Conservation (phyloP, 2,113 vertebrate genomes). For the Scolopax mira region DNA sequence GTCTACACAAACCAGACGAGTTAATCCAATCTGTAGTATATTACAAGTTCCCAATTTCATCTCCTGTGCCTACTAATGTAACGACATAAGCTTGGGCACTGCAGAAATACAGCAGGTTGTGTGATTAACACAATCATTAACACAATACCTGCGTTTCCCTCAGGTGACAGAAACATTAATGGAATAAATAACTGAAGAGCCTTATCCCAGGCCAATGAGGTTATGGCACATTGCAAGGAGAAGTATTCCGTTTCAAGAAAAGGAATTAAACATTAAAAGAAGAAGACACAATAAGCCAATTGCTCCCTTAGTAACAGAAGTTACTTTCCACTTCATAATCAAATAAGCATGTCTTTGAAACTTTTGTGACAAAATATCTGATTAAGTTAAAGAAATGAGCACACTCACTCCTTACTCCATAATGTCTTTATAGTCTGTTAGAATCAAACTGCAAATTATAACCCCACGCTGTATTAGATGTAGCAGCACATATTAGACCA, state of each 20-base stretch:
- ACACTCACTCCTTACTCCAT: neutral
- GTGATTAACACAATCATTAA: slow-evolving; percentile 38
- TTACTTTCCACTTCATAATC: slow-evolving; percentile 25
- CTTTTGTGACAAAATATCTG: neutral
- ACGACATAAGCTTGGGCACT: slow-evolving; percentile 34
- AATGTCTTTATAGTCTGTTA: slow-evolving; percentile 5
- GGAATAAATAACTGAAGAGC: slow-evolving; percentile 38
- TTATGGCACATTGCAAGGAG: neutral
- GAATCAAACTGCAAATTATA: slow-evolving; percentile 31
- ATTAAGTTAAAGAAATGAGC: slow-evolving; percentile 29
- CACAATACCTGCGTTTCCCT: neutral
- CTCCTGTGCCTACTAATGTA: slow-evolving; percentile 43
- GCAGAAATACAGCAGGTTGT: neutral
- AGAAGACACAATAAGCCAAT: neutral
- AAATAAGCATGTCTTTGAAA: slow-evolving; percentile 15
- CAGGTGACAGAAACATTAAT: neutral
- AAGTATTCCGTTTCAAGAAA: neutral
- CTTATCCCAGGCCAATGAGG: neutral
- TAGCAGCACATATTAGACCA: neutral
- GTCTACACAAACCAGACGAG: slow-evolving; percentile 33
- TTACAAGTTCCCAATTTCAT: slow-evolving; percentile 47
- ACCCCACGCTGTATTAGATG: neutral
- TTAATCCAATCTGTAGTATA: slow-evolving; percentile 63
- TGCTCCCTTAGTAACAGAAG: neutral
- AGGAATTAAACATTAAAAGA: neutral